phyloP scores from a whole-genome alignment of 1,140 invertebrate species.

The Drosophila orosa region DNA sequence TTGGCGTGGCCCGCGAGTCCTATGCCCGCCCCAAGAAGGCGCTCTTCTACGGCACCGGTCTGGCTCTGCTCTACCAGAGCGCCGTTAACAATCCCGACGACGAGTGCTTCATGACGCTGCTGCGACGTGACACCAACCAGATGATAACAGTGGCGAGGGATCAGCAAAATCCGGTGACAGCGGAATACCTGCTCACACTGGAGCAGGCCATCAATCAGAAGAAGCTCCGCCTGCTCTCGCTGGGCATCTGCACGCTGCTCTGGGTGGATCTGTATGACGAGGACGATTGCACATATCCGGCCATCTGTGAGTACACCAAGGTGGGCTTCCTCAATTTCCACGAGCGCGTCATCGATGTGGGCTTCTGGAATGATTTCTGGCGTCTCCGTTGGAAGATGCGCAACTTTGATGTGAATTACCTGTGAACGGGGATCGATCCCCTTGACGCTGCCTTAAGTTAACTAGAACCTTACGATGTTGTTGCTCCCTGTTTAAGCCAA shows the following conservation, averaged over 20 bases:
- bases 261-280: slow-evolving; percentile 89
- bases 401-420: slow-evolving; percentile 91
- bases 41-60: slow-evolving; percentile 72
- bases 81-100: slow-evolving; percentile 62
- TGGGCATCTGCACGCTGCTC: slow-evolving; percentile 90
- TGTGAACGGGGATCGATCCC: slow-evolving; percentile 48
- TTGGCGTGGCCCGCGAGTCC: slow-evolving; percentile 86
- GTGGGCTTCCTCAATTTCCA: slow-evolving; percentile 87
- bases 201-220: slow-evolving; percentile 88
- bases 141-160: slow-evolving; percentile 87
- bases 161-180: slow-evolving; percentile 88
- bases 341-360: slow-evolving; percentile 90
- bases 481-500: slow-evolving; percentile 60
- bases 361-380: slow-evolving; percentile 91
- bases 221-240: slow-evolving; percentile 87
- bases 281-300: slow-evolving; percentile 88
- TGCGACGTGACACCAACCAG: slow-evolving; percentile 85
- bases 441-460: slow-evolving; percentile 47
- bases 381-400: slow-evolving; percentile 88
- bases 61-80: slow-evolving; percentile 48
- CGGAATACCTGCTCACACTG: slow-evolving; percentile 87
- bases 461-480: slow-evolving; percentile 80
- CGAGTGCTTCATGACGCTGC: slow-evolving; percentile 48
- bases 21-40: slow-evolving; percentile 86
- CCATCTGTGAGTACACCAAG: slow-evolving; percentile 89